Percentiles rank a stretch among this genome's conserved stretches.
These are phyloP conservation scores for Diglossa cyanea DNA, from an alignment of 2,797 vertebrate genomes.

Conservation along the genomic window DNA sequence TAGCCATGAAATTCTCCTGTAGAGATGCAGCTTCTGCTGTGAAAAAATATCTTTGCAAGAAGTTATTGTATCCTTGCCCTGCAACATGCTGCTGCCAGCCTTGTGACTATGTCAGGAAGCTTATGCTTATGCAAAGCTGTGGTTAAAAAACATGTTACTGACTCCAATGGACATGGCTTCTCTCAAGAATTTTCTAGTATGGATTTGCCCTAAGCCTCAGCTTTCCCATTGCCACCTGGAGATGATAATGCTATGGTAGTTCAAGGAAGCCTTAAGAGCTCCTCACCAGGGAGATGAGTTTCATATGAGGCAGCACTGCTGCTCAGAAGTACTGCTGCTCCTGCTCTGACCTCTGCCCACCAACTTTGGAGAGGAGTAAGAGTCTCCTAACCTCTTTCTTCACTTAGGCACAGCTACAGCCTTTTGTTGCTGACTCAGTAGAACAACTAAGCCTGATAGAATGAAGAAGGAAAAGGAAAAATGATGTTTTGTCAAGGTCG, in stretches of 20 bases:
- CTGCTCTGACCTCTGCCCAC: neutral
- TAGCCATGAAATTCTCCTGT: conserved; percentile 6
- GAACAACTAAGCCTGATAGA: neutral
- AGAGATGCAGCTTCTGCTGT: neutral
- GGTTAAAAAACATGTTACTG: conserved; percentile 1
- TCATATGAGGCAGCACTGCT: neutral
- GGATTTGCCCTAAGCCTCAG: neutral
- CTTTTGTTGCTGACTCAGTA: neutral
- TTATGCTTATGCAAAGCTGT: neutral
- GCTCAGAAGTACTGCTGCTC: neutral
- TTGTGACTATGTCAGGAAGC: neutral
- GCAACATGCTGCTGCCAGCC: neutral
- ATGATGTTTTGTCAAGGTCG: neutral
- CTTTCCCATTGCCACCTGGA: neutral
- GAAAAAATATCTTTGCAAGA: neutral
- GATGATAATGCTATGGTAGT: neutral
- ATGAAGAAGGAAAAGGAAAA: neutral
- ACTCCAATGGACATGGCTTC: neutral
- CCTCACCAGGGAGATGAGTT: neutral
- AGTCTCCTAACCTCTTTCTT: neutral
- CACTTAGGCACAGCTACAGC: neutral
- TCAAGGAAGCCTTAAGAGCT: neutral
- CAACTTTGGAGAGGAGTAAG: accelerated
- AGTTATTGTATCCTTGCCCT: neutral
- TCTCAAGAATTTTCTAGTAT: neutral